Percentiles rank a stretch among this genome's conserved stretches.
Evolutionary conservation across 2,113 vertebrate species (phyloP).

Genomic region (Sphyrna mokarran): DNA sequence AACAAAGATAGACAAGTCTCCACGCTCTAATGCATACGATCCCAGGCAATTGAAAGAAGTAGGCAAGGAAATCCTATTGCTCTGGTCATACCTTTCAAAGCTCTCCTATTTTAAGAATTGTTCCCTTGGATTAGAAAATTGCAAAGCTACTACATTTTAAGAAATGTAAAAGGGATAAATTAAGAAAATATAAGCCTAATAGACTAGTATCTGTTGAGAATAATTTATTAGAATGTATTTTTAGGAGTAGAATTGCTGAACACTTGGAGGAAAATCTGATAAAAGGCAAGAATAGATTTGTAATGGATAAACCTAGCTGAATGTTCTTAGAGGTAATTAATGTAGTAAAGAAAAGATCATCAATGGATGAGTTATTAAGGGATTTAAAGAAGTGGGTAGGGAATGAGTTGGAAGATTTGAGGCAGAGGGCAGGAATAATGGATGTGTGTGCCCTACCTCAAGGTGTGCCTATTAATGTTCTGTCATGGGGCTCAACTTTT

Average conservation of each 20-base stretch:
- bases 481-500: neutral
- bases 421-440: neutral
- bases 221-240: neutral
- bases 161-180: neutral
- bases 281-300: neutral
- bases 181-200: neutral
- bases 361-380: neutral
- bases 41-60: neutral
- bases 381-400: neutral
- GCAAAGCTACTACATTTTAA: neutral
- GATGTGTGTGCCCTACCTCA: neutral
- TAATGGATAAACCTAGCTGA: neutral
- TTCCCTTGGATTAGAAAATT: neutral
- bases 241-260: neutral
- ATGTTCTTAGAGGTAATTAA: neutral
- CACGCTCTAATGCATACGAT: neutral
- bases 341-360: neutral
- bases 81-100: neutral
- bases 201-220: neutral
- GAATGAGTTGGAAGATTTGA: neutral
- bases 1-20: neutral
- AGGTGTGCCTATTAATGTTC: neutral
- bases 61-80: neutral
- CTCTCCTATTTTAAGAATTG: neutral
- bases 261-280: neutral